Conservation (phyloP, 2,113 vertebrate genomes). For the Rousettus leschenaultii region DNA sequence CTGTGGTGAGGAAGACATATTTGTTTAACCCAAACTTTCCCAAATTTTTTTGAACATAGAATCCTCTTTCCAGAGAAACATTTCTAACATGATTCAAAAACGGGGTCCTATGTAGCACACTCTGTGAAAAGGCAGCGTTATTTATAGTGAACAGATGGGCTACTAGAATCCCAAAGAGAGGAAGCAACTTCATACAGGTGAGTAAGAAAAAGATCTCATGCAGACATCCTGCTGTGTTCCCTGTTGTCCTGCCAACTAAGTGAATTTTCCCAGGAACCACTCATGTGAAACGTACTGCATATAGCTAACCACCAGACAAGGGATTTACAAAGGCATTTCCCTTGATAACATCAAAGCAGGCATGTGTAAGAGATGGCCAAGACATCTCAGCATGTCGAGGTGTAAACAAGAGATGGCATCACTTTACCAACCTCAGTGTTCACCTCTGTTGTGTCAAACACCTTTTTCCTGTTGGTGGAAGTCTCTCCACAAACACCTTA, state of each 20-base stretch:
- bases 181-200: neutral
- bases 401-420: neutral
- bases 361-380: neutral
- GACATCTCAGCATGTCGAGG: neutral
- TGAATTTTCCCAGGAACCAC: neutral
- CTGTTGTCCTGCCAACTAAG: neutral
- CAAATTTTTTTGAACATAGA: neutral
- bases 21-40: neutral
- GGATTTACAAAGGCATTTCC: neutral
- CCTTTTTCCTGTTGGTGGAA: neutral
- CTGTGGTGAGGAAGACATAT: neutral
- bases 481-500: neutral
- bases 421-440: neutral
- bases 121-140: neutral
- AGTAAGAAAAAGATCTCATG: neutral
- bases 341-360: neutral
- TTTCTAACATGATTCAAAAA: neutral
- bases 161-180: neutral
- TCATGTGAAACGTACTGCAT: neutral
- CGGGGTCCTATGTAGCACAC: neutral
- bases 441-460: neutral
- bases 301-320: neutral
- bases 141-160: neutral
- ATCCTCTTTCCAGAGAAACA: neutral
- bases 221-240: neutral